Percentiles rank a stretch among this genome's conserved stretches.
Evolutionary conservation across 2,113 vertebrate species (phyloP).

Genomic region (Prolemur simus): DNA sequence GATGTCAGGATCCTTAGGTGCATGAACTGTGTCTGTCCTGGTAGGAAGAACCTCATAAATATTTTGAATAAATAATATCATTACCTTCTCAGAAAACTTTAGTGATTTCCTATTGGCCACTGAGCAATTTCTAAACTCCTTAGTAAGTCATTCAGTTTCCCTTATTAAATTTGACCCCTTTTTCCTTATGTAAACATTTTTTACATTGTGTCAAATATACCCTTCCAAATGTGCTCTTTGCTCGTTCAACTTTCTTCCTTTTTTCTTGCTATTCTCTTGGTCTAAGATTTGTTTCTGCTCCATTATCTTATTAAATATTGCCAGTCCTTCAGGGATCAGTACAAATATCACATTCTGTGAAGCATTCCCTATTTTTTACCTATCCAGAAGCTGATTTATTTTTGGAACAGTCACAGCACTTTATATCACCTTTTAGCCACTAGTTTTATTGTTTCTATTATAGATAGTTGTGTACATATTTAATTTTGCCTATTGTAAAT

Average conservation of each 20-base stretch:
- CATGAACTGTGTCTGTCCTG: not conserved
- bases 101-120: not conserved
- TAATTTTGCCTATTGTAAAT: not conserved
- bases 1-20: not conserved
- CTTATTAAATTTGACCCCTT: not conserved
- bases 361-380: not conserved
- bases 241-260: not conserved
- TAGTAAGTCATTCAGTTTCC: not conserved
- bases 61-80: not conserved
- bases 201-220: not conserved
- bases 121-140: not conserved
- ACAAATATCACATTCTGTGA: not conserved
- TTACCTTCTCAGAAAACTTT: conserved; percentile 6
- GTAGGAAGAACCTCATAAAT: not conserved
- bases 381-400: not conserved
- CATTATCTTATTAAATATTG: not conserved
- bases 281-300: not conserved
- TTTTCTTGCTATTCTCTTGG: not conserved
- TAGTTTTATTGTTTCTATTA: not conserved
- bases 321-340: not conserved
- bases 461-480: not conserved
- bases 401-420: not conserved
- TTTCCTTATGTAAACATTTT: not conserved
- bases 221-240: not conserved
- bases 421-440: not conserved